Conservation (phyloP, 2,113 vertebrate species). For the Gallinago paraguaiae region DNA sequence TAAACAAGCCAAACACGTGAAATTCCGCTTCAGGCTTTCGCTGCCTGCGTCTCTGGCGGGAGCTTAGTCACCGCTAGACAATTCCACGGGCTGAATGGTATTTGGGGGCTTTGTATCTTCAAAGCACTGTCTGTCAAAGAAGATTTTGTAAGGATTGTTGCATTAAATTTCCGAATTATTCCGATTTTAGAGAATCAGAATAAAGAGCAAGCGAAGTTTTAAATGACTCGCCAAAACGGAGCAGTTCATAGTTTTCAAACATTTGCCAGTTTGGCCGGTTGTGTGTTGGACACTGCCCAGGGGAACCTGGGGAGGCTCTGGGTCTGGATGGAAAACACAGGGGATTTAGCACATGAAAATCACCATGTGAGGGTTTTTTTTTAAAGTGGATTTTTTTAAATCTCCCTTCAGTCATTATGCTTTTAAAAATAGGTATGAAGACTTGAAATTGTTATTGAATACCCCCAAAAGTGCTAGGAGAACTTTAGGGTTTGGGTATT, state of each 20-base stretch:
- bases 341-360: neutral
- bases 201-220: neutral
- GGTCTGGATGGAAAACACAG: neutral
- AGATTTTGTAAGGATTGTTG: neutral
- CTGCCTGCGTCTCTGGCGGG: neutral
- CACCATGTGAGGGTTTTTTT: neutral
- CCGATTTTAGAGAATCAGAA: neutral
- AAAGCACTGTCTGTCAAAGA: neutral
- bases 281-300: neutral
- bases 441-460: neutral
- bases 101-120: neutral
- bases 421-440: neutral
- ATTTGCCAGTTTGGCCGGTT: neutral
- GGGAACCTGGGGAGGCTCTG: too few species aligned
- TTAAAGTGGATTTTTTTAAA: neutral
- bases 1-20: slow-evolving; percentile 10
- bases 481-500: neutral
- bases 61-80: neutral
- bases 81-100: neutral
- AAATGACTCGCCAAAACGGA: neutral
- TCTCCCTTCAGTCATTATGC: neutral
- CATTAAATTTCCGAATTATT: neutral
- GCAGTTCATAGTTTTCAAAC: neutral
- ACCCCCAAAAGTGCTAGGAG: neutral
- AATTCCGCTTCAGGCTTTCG: neutral